Evolutionary conservation across 2,113 vertebrate genomes (phyloP).

Genomic region (Drymodes brunneopygia): DNA sequence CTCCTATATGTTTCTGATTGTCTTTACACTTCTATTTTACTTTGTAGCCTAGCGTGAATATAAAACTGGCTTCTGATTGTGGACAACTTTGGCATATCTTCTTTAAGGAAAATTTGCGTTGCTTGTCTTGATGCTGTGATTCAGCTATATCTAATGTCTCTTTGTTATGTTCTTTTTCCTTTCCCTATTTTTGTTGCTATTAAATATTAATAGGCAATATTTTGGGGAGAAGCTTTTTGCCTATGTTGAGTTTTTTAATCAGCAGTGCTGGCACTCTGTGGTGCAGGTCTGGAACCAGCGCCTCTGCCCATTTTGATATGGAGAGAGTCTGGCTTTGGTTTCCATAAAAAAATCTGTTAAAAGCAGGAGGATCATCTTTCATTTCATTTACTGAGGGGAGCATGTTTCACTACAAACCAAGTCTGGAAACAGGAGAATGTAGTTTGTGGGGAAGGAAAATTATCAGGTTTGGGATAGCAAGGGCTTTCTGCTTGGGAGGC

Average conservation of each 20-base stretch:
- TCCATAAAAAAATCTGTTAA: neutral
- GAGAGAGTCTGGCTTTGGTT: neutral
- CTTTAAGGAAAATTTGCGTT: neutral
- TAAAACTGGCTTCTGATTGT: neutral
- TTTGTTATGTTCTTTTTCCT: neutral
- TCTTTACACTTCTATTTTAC: neutral
- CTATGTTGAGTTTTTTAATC: neutral
- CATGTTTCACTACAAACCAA: neutral
- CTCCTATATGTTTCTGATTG: neutral
- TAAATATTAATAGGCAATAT: neutral
- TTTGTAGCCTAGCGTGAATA: neutral
- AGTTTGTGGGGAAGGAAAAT: neutral
- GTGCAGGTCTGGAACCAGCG: neutral
- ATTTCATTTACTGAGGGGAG: neutral
- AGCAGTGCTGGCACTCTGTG: neutral
- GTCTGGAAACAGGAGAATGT: neutral
- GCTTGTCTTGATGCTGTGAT: neutral
- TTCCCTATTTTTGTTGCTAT: neutral
- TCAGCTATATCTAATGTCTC: neutral
- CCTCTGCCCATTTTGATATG: neutral
- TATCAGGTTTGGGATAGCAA: neutral
- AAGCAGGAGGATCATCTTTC: neutral
- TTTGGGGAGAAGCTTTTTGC: neutral
- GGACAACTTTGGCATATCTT: neutral
- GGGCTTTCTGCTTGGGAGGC: conserved; percentile 22